A percentile compares a stretch with the other conserved stretches of the same genome.
phyloP scores from a whole-genome alignment of 1,140 invertebrate genomes.

The Drosophila lini region DNA sequence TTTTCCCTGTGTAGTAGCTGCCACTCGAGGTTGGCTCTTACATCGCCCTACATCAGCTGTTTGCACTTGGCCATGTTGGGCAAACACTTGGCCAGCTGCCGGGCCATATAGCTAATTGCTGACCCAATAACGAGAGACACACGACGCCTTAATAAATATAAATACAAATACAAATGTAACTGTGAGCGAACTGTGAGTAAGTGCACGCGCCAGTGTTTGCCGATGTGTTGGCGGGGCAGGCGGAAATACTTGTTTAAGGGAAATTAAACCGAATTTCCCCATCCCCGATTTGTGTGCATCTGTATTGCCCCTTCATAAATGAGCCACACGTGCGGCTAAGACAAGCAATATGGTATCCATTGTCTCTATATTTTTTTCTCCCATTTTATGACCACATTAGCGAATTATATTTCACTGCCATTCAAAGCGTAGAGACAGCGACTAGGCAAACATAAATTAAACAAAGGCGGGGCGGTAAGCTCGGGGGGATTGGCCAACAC shows the following conservation, averaged over 20 bases:
- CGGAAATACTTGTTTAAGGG: constrained; percentile 28
- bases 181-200: constrained; percentile 46
- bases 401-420: constrained; percentile 70
- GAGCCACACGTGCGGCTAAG: constrained; percentile 61
- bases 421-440: constrained; percentile 48
- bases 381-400: constrained; percentile 74
- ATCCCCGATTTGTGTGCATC: constrained; percentile 2
- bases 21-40: constrained; percentile 4
- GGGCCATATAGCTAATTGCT: constrained; percentile 61
- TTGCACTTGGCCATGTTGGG: constrained; percentile 28
- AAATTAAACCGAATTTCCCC: constrained; percentile 29
- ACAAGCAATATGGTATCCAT: constrained; percentile 47
- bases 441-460: constrained; percentile 68
- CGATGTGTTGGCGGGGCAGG: constrained; percentile 18
- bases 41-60: constrained; percentile 13
- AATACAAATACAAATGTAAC: constrained; percentile 50
- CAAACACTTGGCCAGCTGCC: constrained; percentile 19
- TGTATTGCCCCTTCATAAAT: constrained; percentile 26
- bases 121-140: constrained; percentile 72
- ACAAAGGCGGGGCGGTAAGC: constrained; percentile 33
- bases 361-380: constrained; percentile 41
- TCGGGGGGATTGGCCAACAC: constrained; percentile 48
- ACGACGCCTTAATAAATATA: constrained; percentile 50
- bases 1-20: constrained; percentile 8
- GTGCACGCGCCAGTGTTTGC: constrained; percentile 61